Evolutionary conservation across 2,888 invertebrate species (phyloP).

Genomic region (Pogonocherus hispidulus): DNA sequence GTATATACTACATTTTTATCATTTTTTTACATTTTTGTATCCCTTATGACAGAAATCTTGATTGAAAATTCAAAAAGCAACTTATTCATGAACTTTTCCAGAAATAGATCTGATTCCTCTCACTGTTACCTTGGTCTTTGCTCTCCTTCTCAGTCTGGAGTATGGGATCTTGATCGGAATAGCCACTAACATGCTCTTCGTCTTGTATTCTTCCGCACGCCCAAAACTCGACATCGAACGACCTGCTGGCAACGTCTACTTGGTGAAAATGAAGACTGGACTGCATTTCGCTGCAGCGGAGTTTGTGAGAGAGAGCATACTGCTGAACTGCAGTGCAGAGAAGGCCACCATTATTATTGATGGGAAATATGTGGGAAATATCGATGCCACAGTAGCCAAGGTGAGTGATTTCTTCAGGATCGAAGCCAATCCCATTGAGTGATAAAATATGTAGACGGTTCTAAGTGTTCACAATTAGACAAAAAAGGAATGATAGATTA

Average conservation of each 20-base stretch:
- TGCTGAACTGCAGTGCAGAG: slow-evolving; percentile 59
- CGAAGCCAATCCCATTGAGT: too few relatives aligned
- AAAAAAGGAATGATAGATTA: too few relatives aligned
- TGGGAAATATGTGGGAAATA: slow-evolving; percentile 72
- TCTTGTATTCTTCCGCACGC: slow-evolving; percentile 72
- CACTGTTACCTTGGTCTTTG: slow-evolving; percentile 72
- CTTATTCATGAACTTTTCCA: too few relatives aligned
- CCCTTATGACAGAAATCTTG: too few relatives aligned
- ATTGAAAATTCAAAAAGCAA: too few relatives aligned
- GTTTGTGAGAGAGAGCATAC: slow-evolving; percentile 73
- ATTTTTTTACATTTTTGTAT: too few relatives aligned
- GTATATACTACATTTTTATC: too few relatives aligned
- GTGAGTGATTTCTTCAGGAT: too few relatives aligned
- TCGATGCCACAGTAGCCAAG: slow-evolving; percentile 76
- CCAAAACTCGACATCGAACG: slow-evolving; percentile 65
- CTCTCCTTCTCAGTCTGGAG: slow-evolving; percentile 75
- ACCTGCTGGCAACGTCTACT: slow-evolving; percentile 68
- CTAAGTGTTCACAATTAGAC: too few relatives aligned
- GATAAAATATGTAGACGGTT: too few relatives aligned
- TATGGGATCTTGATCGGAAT: slow-evolving; percentile 77
- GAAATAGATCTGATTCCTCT: slow-evolving; percentile 74
- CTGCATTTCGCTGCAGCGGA: slow-evolving; percentile 87
- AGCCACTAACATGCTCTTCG: slow-evolving; percentile 69
- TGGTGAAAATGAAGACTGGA: slow-evolving; percentile 79
- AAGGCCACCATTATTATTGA: slow-evolving; percentile 66